Percentiles rank a stretch among this genome's conserved stretches.
These are phyloP conservation scores for Dusona sp. DNA, from an alignment of 2,888 invertebrate species.

Conservation along the genomic window DNA sequence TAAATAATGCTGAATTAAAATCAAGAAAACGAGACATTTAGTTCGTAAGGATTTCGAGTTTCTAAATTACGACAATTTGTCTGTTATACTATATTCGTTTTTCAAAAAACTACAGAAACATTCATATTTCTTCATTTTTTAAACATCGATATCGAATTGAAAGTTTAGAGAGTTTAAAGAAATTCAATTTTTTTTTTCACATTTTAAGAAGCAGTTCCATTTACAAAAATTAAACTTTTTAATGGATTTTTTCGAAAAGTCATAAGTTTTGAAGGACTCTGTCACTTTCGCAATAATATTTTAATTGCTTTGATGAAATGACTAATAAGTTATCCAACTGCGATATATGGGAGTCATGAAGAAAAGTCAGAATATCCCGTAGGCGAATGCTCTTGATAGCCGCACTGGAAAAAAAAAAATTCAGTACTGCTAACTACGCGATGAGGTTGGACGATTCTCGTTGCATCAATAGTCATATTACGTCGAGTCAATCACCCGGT, in stretches of 20 bases:
- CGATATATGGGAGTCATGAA: neutral
- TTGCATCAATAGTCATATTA: too few relatives aligned
- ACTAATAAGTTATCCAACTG: neutral
- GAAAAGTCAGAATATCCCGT: neutral
- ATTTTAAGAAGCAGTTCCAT: neutral
- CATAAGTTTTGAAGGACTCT: neutral
- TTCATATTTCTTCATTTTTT: too few relatives aligned
- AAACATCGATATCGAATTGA: too few relatives aligned
- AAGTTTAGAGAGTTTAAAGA: too few relatives aligned
- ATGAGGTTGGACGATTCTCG: too few relatives aligned
- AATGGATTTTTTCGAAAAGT: neutral
- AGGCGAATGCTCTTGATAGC: neutral
- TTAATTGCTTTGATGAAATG: neutral
- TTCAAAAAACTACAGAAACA: neutral
- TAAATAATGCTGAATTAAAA: neutral
- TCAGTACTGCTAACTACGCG: too few relatives aligned
- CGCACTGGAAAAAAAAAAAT: too few relatives aligned
- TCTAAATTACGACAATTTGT: neutral
- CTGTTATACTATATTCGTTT: neutral
- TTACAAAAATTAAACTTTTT: too few relatives aligned
- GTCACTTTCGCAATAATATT: neutral
- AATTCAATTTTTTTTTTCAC: too few relatives aligned
- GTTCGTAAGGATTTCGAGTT: too few relatives aligned
- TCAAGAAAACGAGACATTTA: neutral
- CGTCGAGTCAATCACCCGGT: too few relatives aligned